Percentiles rank a stretch among this genome's conserved stretches.
Conservation (phyloP, 1,140 invertebrate species). For the Alviniconcha marisindica region DNA sequence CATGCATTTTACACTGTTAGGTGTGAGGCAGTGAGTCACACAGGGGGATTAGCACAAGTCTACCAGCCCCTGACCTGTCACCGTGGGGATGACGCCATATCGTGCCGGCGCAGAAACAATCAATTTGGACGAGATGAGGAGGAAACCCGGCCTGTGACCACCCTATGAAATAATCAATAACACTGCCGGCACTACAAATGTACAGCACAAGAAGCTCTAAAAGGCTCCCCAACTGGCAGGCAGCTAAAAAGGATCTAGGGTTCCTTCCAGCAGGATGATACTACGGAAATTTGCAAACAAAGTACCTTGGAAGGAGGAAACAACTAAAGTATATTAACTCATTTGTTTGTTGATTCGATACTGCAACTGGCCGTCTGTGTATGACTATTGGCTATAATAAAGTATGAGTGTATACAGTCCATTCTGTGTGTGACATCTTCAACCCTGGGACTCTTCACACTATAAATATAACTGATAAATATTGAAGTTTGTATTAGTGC, state of each 20-base stretch:
- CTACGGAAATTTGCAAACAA: background rate
- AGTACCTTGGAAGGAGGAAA: background rate
- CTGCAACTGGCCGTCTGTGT: too few species aligned
- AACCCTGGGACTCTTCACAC: too few species aligned
- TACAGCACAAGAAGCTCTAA: background rate
- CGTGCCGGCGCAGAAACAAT: background rate
- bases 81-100: background rate
- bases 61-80: slow-evolving; percentile 15
- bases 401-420: too few species aligned
- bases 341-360: too few species aligned
- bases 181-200: background rate
- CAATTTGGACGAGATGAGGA: background rate
- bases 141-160: slow-evolving; percentile 5
- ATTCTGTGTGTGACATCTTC: too few species aligned
- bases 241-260: background rate
- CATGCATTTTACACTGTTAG: background rate
- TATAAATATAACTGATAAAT: too few species aligned
- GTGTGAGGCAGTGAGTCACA: slow-evolving; percentile 10
- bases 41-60: slow-evolving; percentile 22
- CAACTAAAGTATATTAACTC: too few species aligned
- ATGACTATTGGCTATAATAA: too few species aligned
- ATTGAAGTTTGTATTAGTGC: too few species aligned
- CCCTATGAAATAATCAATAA: slow-evolving; percentile 2
- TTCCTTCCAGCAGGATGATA: background rate
- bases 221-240: background rate